Evolutionary conservation across 2,113 vertebrate genomes (phyloP).

Genomic region (Proterorhinus semilunaris): DNA sequence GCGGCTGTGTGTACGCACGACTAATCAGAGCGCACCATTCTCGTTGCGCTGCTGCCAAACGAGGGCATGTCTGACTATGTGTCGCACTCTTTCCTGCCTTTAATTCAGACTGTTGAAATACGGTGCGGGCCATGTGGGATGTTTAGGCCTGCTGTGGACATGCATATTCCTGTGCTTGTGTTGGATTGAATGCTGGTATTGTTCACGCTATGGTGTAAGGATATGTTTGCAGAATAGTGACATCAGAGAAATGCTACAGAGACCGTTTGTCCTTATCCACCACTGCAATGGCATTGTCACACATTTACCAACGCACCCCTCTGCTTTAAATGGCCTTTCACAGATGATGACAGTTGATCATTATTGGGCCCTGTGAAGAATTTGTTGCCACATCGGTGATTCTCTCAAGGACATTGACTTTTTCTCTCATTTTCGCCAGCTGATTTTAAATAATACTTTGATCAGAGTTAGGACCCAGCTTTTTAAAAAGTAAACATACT

Average conservation of each 20-base stretch:
- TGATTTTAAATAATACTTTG: no score
- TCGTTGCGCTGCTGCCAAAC: slow-evolving; percentile 51
- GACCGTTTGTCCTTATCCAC: slow-evolving; percentile 30
- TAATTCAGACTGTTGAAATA: slow-evolving; percentile 48
- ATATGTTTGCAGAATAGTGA: slow-evolving; percentile 44
- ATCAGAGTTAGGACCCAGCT: no score
- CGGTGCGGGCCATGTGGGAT: slow-evolving; percentile 35
- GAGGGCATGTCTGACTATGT: slow-evolving; percentile 49
- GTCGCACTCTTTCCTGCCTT: slow-evolving; percentile 28
- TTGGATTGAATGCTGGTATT: slow-evolving; percentile 55
- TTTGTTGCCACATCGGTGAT: neutral
- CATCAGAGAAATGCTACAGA: slow-evolving; percentile 40
- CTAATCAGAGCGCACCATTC: slow-evolving; percentile 54
- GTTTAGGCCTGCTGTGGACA: slow-evolving; percentile 44
- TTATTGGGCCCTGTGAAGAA: neutral
- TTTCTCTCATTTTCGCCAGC: no score
- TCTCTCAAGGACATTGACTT: neutral
- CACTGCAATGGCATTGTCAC: neutral
- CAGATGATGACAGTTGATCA: neutral
- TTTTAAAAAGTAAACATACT: no score
- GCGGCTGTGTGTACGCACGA: slow-evolving; percentile 42
- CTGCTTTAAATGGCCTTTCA: neutral
- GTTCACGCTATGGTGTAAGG: slow-evolving; percentile 45
- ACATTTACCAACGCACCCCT: neutral
- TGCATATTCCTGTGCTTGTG: slow-evolving; percentile 54